These are phyloP conservation scores for Belgica antarctica DNA, from an alignment of 2,888 invertebrate species.

Conservation along the genomic window DNA sequence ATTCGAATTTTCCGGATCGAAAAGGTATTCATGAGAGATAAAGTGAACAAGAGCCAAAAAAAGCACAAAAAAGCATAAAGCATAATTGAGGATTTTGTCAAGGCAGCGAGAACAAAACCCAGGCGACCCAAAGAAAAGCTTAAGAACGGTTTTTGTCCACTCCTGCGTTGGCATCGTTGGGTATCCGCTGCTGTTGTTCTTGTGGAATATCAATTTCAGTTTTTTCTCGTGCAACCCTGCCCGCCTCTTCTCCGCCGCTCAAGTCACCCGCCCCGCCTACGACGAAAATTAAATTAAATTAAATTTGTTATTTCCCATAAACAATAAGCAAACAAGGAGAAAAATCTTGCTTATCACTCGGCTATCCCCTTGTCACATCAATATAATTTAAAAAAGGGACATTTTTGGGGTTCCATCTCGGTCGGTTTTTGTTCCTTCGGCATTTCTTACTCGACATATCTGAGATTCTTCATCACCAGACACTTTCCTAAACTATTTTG, in stretches of 20 bases:
- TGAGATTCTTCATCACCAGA: neutral
- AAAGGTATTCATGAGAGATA: neutral
- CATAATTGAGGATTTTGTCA: conserved; percentile 15
- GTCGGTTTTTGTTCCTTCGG: conserved; percentile 1
- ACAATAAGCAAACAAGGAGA: conserved; percentile 38
- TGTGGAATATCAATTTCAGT: conserved; percentile 38
- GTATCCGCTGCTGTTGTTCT: neutral
- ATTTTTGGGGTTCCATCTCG: conserved; percentile 15
- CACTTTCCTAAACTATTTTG: too few species aligned
- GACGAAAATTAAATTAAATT: conserved; percentile 33
- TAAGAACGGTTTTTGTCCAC: neutral
- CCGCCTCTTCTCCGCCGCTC: neutral
- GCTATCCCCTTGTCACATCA: conserved; percentile 34
- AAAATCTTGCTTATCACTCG: conserved; percentile 41
- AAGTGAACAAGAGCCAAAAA: neutral
- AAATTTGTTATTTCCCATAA: conserved; percentile 39
- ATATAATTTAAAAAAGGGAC: conserved; percentile 37
- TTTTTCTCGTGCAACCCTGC: neutral
- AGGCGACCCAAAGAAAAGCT: neutral
- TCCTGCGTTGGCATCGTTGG: neutral
- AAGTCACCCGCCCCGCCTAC: neutral
- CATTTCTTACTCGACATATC: neutral
- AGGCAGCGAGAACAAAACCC: too few species aligned
- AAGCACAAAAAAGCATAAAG: neutral
- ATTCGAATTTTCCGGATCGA: neutral